Conservation (phyloP, 1,140 invertebrate species). For the Zaprionus lachaisei region DNA sequence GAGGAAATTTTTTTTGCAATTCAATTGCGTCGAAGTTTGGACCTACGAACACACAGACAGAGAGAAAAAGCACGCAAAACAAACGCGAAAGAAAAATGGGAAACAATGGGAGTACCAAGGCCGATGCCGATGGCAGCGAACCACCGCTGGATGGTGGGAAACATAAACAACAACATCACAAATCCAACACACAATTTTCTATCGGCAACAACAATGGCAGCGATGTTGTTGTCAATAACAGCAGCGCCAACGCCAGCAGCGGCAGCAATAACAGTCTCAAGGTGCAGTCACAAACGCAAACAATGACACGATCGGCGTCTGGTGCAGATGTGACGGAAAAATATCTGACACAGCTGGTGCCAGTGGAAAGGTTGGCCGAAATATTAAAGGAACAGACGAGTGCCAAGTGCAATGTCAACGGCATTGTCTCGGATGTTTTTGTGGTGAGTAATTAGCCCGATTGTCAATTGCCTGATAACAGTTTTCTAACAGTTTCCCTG, state of each 20-base stretch:
- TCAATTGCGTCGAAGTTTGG: constrained; percentile 73
- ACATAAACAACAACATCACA: constrained; percentile 58
- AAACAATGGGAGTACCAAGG: constrained; percentile 65
- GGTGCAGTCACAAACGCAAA: constrained; percentile 66
- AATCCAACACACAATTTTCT: constrained; percentile 52
- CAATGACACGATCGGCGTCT: constrained; percentile 86
- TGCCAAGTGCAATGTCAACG: constrained; percentile 88
- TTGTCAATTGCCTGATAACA: constrained; percentile 56
- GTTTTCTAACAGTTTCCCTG: constrained; percentile 11
- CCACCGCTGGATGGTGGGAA: constrained; percentile 69
- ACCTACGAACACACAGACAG: constrained; percentile 26
- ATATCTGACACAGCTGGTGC: constrained; percentile 87
- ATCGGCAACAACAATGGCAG: constrained; percentile 51
- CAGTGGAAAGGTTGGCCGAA: constrained; percentile 89
- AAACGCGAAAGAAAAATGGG: constrained; percentile 55
- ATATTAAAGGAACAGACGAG: constrained; percentile 87
- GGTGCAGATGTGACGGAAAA: constrained; percentile 87
- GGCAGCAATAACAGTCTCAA: constrained; percentile 67
- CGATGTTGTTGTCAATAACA: constrained; percentile 18
- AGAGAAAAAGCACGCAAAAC: constrained; percentile 10
- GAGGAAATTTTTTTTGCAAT: constrained; percentile 58
- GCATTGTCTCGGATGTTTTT: constrained; percentile 88
- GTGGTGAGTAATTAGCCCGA: constrained; percentile 84
- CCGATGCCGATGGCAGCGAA: constrained; percentile 67
- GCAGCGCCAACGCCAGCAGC: constrained; percentile 38